These are phyloP conservation scores for Paracyclopina nana DNA, from an alignment of 1,140 invertebrate genomes.

Conservation along the genomic window DNA sequence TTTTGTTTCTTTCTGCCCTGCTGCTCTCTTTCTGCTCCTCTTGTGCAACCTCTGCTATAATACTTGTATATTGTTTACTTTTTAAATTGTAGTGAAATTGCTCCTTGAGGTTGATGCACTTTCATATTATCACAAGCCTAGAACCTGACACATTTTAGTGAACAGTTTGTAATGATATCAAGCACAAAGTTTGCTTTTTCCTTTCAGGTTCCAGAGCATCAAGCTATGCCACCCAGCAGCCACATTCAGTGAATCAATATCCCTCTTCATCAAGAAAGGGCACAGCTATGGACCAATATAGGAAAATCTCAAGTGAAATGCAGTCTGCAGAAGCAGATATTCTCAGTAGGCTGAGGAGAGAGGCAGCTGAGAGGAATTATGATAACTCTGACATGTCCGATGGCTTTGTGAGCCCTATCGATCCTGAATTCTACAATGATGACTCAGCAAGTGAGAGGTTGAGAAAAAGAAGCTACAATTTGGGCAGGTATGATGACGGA, in stretches of 20 bases:
- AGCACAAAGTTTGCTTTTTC: too few species aligned
- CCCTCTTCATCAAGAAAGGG: neutral
- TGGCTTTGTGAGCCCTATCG: constrained; percentile 2
- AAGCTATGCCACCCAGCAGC: neutral
- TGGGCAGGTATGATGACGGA: neutral
- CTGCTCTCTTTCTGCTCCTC: neutral
- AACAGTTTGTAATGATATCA: too few species aligned
- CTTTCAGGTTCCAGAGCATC: too few species aligned
- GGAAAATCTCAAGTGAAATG: neutral
- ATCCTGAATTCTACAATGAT: neutral
- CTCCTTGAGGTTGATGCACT: too few species aligned
- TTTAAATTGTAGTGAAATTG: neutral
- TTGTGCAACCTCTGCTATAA: neutral
- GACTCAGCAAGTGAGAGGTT: neutral
- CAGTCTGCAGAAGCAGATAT: constrained; percentile 1
- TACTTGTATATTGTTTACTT: too few species aligned
- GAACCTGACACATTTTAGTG: too few species aligned
- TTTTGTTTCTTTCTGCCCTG: neutral
- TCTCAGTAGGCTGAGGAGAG: constrained; percentile 3
- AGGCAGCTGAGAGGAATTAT: neutral
- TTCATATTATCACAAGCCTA: too few species aligned
- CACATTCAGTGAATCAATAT: neutral
- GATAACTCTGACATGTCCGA: constrained; percentile 8
- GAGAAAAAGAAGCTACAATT: neutral
- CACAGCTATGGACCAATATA: neutral